phyloP scores from a whole-genome alignment of 2,888 invertebrate genomes.

The Tupiocoris notatus region DNA sequence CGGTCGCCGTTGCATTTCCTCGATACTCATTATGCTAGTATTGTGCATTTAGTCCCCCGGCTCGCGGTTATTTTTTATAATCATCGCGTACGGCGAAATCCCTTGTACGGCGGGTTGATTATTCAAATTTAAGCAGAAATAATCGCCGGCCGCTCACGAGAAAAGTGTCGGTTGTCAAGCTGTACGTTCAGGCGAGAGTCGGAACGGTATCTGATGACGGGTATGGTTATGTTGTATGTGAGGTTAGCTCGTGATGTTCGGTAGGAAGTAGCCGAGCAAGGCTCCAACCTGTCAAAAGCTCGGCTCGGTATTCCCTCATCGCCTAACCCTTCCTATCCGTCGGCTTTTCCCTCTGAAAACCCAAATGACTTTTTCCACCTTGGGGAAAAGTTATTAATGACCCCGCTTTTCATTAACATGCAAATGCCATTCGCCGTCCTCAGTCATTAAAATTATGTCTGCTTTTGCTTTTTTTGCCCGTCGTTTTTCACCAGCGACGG shows the following conservation, averaged over 20 bases:
- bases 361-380: conserved; percentile 44
- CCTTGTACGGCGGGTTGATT: conserved; percentile 7
- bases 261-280: conserved; percentile 13
- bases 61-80: too few species aligned
- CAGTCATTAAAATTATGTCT: conserved; percentile 42
- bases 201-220: conserved; percentile 1
- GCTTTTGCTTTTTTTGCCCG: conserved; percentile 7
- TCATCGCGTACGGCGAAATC: too few species aligned
- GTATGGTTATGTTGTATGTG: neutral
- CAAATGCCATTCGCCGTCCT: conserved; percentile 42
- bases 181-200: neutral
- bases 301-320: conserved; percentile 5
- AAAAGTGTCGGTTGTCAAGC: neutral
- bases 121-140: conserved; percentile 35
- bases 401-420: conserved; percentile 43
- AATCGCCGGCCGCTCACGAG: neutral
- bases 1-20: too few species aligned
- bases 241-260: neutral
- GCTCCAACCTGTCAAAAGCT: conserved; percentile 25
- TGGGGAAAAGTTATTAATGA: conserved; percentile 43
- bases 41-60: too few species aligned
- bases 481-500: neutral
- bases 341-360: conserved; percentile 3
- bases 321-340: neutral
- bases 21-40: too few species aligned